Conservation (phyloP, 2,888 invertebrate species). For the Rhimphoctona megacephalus region DNA sequence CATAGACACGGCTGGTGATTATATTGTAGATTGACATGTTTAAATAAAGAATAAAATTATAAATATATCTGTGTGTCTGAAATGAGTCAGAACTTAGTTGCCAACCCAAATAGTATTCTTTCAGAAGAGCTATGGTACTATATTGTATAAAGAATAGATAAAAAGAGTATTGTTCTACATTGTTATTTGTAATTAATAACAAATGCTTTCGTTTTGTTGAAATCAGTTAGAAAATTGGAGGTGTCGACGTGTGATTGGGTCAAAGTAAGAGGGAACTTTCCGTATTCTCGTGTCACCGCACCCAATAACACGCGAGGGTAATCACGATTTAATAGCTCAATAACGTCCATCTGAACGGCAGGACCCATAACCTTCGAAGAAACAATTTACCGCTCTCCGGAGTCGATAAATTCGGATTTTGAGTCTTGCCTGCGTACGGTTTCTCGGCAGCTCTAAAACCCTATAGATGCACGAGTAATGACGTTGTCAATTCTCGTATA, state of each 20-base stretch:
- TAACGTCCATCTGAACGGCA: constrained; percentile 77
- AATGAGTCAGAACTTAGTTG: no score
- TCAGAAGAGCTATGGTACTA: no score
- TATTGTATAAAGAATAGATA: no score
- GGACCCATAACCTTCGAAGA: constrained; percentile 74
- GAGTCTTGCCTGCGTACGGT: constrained; percentile 20
- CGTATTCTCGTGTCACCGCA: constrained; percentile 77
- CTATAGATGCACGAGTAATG: constrained; percentile 39
- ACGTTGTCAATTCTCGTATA: constrained; percentile 22
- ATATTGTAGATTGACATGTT: no score
- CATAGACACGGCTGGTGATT: no score
- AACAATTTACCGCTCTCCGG: constrained; percentile 80
- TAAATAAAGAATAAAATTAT: no score
- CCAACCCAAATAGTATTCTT: no score
- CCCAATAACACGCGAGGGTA: constrained; percentile 81
- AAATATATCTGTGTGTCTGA: no score
- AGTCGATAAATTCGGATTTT: constrained; percentile 81
- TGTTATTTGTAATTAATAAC: no score
- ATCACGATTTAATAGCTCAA: constrained; percentile 83
- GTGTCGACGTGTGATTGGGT: not conserved
- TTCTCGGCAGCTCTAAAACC: constrained; percentile 46
- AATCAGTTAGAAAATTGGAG: not conserved
- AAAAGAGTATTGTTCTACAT: no score
- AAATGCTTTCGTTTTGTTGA: not conserved
- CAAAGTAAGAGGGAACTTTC: constrained; percentile 69